Evolutionary conservation across 2,797 vertebrate species (phyloP).

Genomic region (Spea hammondii): DNA sequence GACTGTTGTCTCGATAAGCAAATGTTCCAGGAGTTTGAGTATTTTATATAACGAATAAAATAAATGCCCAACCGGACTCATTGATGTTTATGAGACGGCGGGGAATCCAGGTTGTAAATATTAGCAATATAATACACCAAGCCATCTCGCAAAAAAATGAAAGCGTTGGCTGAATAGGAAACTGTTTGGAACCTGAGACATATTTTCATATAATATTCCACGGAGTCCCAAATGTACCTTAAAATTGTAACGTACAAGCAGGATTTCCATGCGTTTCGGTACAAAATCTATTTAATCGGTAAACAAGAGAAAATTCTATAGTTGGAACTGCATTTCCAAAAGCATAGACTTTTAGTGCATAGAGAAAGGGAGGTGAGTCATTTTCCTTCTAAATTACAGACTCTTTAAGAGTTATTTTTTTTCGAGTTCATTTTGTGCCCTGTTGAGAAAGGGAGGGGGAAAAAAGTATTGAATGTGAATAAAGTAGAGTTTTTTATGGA

Average conservation of each 20-base stretch:
- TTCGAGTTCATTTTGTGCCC: slow-evolving; percentile 23
- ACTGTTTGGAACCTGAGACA: slow-evolving; percentile 40
- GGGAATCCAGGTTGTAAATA: slow-evolving; percentile 41
- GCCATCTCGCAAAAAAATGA: slow-evolving; percentile 41
- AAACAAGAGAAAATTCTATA: slow-evolving; percentile 25
- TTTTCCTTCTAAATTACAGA: slow-evolving; percentile 31
- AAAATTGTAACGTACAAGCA: slow-evolving; percentile 38
- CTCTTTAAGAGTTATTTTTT: slow-evolving; percentile 21
- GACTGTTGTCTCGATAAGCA: no score
- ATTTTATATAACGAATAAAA: slow-evolving; percentile 41
- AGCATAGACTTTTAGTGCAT: slow-evolving; percentile 10
- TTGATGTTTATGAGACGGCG: slow-evolving; percentile 43
- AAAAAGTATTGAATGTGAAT: background rate
- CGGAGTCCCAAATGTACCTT: slow-evolving; percentile 42
- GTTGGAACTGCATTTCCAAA: slow-evolving; percentile 24
- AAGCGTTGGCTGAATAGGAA: slow-evolving; percentile 43
- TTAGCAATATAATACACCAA: slow-evolving; percentile 38
- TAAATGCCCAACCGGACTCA: slow-evolving; percentile 38
- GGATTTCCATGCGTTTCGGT: slow-evolving; percentile 31
- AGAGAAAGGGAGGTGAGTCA: slow-evolving; percentile 37
- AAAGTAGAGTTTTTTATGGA: slow-evolving; percentile 5
- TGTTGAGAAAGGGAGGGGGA: background rate
- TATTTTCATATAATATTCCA: slow-evolving; percentile 48
- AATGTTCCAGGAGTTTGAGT: no score
- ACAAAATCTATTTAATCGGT: slow-evolving; percentile 24